phyloP scores from a whole-genome alignment of 2,113 vertebrate species.

The Crotalus viridis region DNA sequence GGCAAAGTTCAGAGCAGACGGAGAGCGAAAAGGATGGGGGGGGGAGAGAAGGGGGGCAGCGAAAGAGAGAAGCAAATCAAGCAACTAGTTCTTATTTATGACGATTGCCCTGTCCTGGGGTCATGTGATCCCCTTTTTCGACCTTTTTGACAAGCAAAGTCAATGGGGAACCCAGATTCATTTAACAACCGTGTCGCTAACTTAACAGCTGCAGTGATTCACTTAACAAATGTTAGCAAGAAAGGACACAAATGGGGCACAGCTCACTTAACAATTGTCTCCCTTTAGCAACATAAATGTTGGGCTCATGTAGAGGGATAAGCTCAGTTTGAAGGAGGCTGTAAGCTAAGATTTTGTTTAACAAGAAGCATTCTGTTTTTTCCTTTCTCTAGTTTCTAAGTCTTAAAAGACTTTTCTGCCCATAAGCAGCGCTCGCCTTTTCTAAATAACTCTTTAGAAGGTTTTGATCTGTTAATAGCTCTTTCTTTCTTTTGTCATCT shows the following conservation, averaged over 20 bases:
- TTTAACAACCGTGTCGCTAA: too few species aligned
- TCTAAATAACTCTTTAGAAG: background rate
- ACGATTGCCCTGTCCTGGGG: too few species aligned
- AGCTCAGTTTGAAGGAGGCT: background rate
- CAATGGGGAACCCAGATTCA: too few species aligned
- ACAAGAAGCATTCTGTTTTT: background rate
- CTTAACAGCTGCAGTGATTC: too few species aligned
- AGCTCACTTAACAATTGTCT: too few species aligned
- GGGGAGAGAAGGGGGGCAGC: background rate
- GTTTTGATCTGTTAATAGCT: background rate
- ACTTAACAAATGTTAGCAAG: too few species aligned
- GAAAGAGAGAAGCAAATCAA: background rate
- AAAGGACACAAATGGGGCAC: too few species aligned
- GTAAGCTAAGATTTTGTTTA: background rate
- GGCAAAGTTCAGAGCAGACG: background rate
- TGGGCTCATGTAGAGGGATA: too few species aligned
- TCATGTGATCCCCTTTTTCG: too few species aligned
- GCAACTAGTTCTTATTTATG: too few species aligned
- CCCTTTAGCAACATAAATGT: too few species aligned
- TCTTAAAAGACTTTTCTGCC: background rate
- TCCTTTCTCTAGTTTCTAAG: background rate
- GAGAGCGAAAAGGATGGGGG: background rate
- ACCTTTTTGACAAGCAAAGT: too few species aligned
- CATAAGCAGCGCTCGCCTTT: background rate
- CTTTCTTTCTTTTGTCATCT: background rate